Base-by-base conservation (phyloP, 2,888 invertebrate species). In the Lampropteryx suffumata region DNA sequence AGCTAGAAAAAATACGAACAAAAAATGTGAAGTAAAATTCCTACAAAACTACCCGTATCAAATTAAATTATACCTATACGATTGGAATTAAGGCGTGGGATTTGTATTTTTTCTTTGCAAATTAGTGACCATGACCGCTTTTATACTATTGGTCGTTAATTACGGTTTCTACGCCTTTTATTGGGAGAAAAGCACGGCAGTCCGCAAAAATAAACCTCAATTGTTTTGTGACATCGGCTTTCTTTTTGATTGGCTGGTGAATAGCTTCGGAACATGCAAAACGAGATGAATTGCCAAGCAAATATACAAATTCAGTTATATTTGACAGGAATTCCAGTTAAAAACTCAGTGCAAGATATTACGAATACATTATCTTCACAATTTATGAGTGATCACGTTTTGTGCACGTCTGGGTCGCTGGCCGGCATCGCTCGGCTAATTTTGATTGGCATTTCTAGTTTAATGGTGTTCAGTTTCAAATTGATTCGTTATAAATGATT, bases 81-180 rank as follows among this genome's bases (percentile, higher is more conserved):
- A 71, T 79, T 73, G 65, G 72, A 81, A 82, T 79, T 75, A 73
- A 68, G 73, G 76, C 81, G 82, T 84, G 84, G 71, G 84, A 85
- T 79, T 61, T 55, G 65, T 74, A 71, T 73, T 67, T 36, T 61
- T 57, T 45, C 29, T 63, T 72, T 67, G 62, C 62, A 57, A 65
- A 71, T 68, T 64, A 62, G 60, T 57, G 70, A 50, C 69, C 70
- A 57, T 73, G 75, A 67, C 73, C 67, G 61, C 48, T 57, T 67
- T 55, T 50, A 34, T 46, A 2, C 0, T 34, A 30, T 47, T 17
- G 41, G 28, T 12, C 47, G 48, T 59, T 58, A 57, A 59, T 59
- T 57, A 57, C 46, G n/a, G 35, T 43, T 35, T 43, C 43, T 46
- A 55, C 49, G 45, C 47, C 34, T 50, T 51, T 50, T 44, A 33